Evolutionary conservation across 2,888 invertebrate genomes (phyloP), one percentile per base, ranked within the genome.

Genomic region (Nomada fucata): DNA sequence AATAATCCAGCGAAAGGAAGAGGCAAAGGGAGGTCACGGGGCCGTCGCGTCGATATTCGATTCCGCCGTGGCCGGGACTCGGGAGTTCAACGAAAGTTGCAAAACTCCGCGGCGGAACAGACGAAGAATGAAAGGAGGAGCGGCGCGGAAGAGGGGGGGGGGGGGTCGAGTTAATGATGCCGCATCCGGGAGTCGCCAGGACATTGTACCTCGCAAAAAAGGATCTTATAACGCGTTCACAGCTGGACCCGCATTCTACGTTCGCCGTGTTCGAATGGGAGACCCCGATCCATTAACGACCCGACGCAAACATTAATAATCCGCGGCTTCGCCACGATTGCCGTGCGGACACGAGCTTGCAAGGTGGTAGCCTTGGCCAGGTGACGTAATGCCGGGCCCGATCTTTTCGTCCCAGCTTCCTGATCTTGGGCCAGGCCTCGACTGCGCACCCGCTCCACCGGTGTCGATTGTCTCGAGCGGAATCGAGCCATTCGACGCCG

Each of bases 181-280:
- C 89, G 91, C 91, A 91, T 91, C 91, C 91, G 90, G 90, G 89
- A 91, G 89, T 89, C 89, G 88, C 87, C 89, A 88, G 90, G 91
- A 91, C 91, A 91, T 89, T 88, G 89, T 89, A 88, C 88, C 87
- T 85, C 78, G 88, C 88, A 89, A 88, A 88, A 88, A 88, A 89
- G 84, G 80, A 86, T 85, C 88, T 90, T 88, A 89, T 90, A 91
- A 91, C 89, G 89, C 89, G 90, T 90, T 90, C 89, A 91, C 91
- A 91, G 91, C 90, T 91, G 91, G 91, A 90, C 89, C 90, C 90
- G 90, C 90, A 91, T 90, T 90, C 89, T 89, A 82, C 86, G 86
- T 78, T 88, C 86, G 82, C 82, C 80, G 83, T 67, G 81, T 77
- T 74, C 85, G 88, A 88, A 89, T 89, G 87, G 86, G 82, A 89